Conservation (phyloP, 1,140 invertebrate genomes). For the Trichoplusia ni region DNA sequence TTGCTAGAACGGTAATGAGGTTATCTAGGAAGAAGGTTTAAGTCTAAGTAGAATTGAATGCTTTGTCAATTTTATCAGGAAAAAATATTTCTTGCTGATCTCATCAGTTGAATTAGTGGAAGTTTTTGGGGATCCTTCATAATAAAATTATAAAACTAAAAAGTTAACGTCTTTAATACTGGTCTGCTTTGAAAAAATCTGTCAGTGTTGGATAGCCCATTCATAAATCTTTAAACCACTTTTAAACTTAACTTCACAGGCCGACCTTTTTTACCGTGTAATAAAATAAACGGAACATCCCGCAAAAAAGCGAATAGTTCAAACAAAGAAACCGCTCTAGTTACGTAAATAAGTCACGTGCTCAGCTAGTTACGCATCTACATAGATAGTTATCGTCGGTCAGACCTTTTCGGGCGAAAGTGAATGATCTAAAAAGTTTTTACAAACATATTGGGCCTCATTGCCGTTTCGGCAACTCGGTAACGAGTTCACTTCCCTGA, state of each 20-base stretch:
- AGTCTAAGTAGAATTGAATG: background rate
- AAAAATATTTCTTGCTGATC: too few species aligned
- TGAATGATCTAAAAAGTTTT: conserved; percentile 76
- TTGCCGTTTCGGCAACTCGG: conserved; percentile 68
- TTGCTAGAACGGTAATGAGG: conserved; percentile 6
- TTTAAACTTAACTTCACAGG: too few species aligned
- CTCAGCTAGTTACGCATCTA: conserved; percentile 40
- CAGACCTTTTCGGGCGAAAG: conserved; percentile 62
- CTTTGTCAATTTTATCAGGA: too few species aligned
- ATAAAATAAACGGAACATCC: background rate
- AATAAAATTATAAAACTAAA: too few species aligned
- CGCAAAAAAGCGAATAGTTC: background rate
- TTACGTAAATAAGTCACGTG: conserved; percentile 35
- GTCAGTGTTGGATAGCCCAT: too few species aligned
- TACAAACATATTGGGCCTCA: conserved; percentile 63
- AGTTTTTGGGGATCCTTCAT: too few species aligned
- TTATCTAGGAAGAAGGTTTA: background rate
- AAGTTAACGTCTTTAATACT: too few species aligned
- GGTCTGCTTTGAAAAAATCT: too few species aligned
- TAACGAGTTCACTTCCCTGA: conserved; percentile 71
- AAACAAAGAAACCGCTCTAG: conserved; percentile 9
- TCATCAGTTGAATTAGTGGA: too few species aligned
- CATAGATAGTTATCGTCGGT: conserved; percentile 48
- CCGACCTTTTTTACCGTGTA: too few species aligned
- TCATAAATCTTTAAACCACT: too few species aligned